Base-by-base conservation (phyloP, 2,797 vertebrate species). In the Champsocephalus esox region DNA sequence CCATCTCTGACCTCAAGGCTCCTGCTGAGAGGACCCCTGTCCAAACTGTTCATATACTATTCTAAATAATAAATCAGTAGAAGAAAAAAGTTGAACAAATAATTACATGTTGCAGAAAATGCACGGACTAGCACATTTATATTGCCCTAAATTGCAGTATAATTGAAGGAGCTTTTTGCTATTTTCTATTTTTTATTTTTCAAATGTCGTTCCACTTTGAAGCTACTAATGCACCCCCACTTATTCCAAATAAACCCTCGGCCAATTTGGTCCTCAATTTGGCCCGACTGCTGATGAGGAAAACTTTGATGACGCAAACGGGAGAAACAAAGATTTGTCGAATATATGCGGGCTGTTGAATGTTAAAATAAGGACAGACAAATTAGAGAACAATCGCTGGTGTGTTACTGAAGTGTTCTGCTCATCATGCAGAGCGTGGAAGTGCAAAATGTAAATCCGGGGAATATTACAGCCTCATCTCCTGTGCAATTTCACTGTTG, bases 401-500 rank as follows among this genome's bases (percentile, higher is more conserved):
- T 46, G 73, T 58, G 77, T 76, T 72, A 77, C 62, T 59, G 67
- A 70, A 66, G 66, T 41, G 66, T 66, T 73, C 34, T 54, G 80
- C 68, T 83, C 73, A 28, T 62, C 41, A 3, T 62, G 70, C 41
- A n/a, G 51, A 61, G 54, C 62, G 59, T 3, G 38, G 61, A 70
- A 51, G 76, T 68, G 34, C 34, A 21, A 63, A 58, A 44, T 58
- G 32, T 63, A 81, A 82, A 79, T 70, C 73, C 21, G 4, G 0
- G n/a, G 70, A 79, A 77, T 68, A 62, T 80, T 80, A 64, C 19
- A 13, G 17, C 67, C 67, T 81, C 55, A 66, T 80, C 74, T 55
- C 68, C 55, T 58, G 75, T 78, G 80, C 52, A 72, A 87, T 88
- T 88, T 86, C 84, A 85, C 74, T 41, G 74, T 5, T 82, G 88